phyloP scores from a whole-genome alignment of 2,888 invertebrate genomes.

The Mycalesis mineus region DNA sequence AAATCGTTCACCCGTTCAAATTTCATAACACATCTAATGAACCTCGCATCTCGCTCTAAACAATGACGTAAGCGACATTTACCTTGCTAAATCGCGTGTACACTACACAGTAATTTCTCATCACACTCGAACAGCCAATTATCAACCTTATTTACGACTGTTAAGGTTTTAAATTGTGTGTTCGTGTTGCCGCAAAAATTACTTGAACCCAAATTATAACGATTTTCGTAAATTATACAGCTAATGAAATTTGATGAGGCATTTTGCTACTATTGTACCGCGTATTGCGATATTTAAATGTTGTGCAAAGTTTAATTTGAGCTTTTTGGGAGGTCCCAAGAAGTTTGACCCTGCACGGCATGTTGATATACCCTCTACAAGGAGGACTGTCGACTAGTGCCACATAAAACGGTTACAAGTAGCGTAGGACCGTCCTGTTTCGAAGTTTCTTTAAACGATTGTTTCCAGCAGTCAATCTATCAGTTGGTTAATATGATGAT shows the following conservation, averaged over 20 bases:
- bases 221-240: conserved; percentile 26
- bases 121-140: background rate
- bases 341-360: no score
- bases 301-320: background rate
- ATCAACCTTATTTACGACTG: background rate
- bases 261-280: conserved; percentile 17
- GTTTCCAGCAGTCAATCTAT: no score
- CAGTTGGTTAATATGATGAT: no score
- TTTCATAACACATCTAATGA: conserved; percentile 27
- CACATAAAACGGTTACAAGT: no score
- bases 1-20: conserved; percentile 1
- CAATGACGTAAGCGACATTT: conserved; percentile 28
- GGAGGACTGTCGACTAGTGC: no score
- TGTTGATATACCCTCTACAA: no score
- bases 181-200: conserved; percentile 1
- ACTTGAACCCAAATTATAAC: conserved; percentile 12
- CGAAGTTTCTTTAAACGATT: no score
- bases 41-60: conserved; percentile 25
- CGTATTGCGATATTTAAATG: background rate
- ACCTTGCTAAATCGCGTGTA: conserved; percentile 5
- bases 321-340: background rate
- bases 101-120: conserved; percentile 16
- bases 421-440: no score
- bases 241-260: conserved; percentile 21
- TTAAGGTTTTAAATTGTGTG: conserved; percentile 7